Base-by-base conservation (phyloP, 1,140 invertebrate genomes). In the Bactericera cockerelli region DNA sequence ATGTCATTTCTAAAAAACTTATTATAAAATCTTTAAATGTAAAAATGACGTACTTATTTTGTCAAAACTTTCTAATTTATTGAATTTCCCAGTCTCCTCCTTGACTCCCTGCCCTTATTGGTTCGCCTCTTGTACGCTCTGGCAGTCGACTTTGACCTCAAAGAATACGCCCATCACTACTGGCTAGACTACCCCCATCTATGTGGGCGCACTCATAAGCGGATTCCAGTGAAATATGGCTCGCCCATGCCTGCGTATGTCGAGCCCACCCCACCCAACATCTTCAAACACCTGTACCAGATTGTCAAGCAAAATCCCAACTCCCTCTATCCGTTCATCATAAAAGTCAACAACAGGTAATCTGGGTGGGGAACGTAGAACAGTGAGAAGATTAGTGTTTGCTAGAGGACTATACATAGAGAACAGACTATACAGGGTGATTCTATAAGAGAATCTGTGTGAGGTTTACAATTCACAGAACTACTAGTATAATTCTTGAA, bases 41-140 rank as follows among this genome's bases (percentile, higher is more conserved):
- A n/a, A n/a, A n/a, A n/a, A n/a, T n/a, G n/a, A n/a, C n/a, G n/a
- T n/a, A n/a, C n/a, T n/a, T n/a, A n/a, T 65, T 61, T 63, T 67
- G 68, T 6, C 63, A 78, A 74, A 91, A 95, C 67, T 75, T 92
- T 1, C 94, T 94, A 70, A 69, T 94, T 31, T 86, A 89, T 67
- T n/a, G n/a, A n/a, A n/a, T n/a, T n/a, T n/a, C n/a, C n/a, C n/a
- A 75, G 78, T 1, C 72, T 87, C 1, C 75, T 86, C 61, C 77
- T 76, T 21, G 79, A 83, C 58, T 80, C 83, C 62, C 71, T 89
- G 56, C 75, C 78, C 49, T 74, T 81, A 0, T 66, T 96, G 21
- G 86, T 81, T 0, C 72, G 77, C 53, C 78, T 93, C 38, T 71
- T 95, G 10, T 80, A 84, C 67, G 86, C 90, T 66, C 70, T 96